Conservation (phyloP, 1,140 invertebrate species). For the Augochlora pura region DNA sequence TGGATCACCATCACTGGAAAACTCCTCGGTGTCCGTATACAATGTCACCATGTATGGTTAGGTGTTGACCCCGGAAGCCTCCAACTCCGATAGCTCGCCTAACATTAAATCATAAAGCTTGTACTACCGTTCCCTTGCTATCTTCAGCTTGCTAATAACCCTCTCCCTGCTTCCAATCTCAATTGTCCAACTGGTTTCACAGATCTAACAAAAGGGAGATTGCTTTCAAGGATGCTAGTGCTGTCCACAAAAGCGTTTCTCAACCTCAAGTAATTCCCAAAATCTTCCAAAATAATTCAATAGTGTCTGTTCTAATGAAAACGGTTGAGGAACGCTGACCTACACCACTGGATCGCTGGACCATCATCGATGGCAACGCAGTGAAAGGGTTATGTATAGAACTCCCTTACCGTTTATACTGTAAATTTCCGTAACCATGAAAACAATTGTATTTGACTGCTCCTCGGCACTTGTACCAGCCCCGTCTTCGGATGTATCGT, state of each 20-base stretch:
- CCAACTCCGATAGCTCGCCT: conserved; percentile 73
- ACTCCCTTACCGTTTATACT: conserved; percentile 75
- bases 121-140: background rate
- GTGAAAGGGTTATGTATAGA: background rate
- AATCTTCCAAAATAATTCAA: no score
- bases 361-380: background rate
- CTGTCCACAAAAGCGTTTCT: no score
- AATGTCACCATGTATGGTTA: conserved; percentile 70
- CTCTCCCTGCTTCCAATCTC: background rate
- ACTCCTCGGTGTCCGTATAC: conserved; percentile 66
- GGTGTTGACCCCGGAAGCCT: conserved; percentile 73
- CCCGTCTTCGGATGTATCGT: conserved; percentile 43
- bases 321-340: no score
- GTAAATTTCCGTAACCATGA: conserved; percentile 72
- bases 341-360: background rate
- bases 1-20: conserved; percentile 54
- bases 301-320: no score
- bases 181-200: background rate
- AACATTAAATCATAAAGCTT: conserved; percentile 29
- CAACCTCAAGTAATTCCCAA: no score
- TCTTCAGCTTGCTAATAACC: background rate
- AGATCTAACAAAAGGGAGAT: no score
- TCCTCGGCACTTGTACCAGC: conserved; percentile 48
- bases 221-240: no score
- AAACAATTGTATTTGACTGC: conserved; percentile 59